These are phyloP conservation scores for Steatornis caripensis DNA, from an alignment of 2,113 vertebrate genomes.

Conservation along the genomic window DNA sequence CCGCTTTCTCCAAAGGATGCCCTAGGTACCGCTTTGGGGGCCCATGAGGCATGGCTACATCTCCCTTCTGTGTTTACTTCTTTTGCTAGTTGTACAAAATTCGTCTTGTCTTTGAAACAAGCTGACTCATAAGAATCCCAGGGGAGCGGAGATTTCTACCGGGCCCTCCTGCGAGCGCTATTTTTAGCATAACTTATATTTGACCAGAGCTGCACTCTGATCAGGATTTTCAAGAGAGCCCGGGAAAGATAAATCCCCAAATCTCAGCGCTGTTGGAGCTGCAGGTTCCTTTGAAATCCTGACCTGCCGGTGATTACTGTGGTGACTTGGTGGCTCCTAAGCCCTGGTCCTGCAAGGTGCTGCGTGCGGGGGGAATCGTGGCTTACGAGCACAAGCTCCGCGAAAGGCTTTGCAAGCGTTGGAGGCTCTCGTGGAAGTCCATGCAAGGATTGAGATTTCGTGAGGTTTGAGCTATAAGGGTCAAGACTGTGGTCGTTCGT, in stretches of 20 bases:
- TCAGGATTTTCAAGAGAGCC: slow-evolving; percentile 40
- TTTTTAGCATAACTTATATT: slow-evolving; percentile 37
- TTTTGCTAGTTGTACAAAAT: neutral
- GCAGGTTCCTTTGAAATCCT: slow-evolving; percentile 18
- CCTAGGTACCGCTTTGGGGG: neutral
- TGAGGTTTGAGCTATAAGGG: neutral
- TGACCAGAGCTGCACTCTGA: slow-evolving; percentile 14
- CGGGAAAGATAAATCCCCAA: slow-evolving; percentile 26
- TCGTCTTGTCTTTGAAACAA: slow-evolving; percentile 4
- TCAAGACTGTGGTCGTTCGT: fast-evolving
- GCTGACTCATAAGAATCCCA: neutral
- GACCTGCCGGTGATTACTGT: neutral
- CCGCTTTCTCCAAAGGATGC: neutral
- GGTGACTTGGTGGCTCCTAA: neutral
- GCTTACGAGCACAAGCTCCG: neutral
- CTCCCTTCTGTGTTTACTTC: neutral
- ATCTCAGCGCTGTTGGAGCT: neutral
- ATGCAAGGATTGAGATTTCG: neutral
- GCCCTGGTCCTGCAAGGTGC: slow-evolving; percentile 4
- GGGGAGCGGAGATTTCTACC: neutral
- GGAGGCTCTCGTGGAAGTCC: neutral
- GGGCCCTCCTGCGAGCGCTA: neutral
- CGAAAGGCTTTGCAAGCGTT: neutral
- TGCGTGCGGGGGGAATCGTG: neutral
- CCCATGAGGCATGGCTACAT: neutral